Base-by-base conservation (phyloP, 2,888 invertebrate genomes). In the Adineta ricciae region DNA sequence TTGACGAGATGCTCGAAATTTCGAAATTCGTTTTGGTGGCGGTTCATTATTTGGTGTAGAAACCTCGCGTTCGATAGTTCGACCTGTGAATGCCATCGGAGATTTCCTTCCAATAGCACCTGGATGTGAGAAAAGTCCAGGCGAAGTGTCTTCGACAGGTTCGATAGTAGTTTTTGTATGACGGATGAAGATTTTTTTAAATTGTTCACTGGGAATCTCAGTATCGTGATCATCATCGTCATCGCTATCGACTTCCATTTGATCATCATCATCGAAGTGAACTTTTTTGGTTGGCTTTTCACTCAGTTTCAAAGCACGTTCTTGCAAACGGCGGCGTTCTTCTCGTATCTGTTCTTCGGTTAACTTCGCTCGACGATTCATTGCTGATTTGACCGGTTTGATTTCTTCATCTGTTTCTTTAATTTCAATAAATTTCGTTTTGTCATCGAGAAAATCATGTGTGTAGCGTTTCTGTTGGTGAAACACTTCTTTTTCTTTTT, bases 311-410 rank as follows among this genome's bases (percentile, higher is more conserved):
- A 84, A 38, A 7, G 84, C 85, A 73, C 83, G 83, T 52, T 85
- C 73, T 84, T 85, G 85, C 38, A 84, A 54, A 36, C 41, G 78
- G 7, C 52, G 50, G 21, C 85, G 27, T 56, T 83, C 24, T 49
- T 85, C 84, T 32, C 50, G 50, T 36, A 83, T 85, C 84, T 85
- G 38, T 41, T 78, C 85, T n/a, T 85, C 84, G 46, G 83, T 73
- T 24, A 85, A 46, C 11, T 73, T 41, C 24, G 24, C 36, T 38
- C 83, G 83, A 0, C 83, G 52, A 78, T 41, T 38, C 7, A 16
- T 19, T 16, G 83, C 5, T 83, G 38, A n/a, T 82, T 52, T 83
- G 32, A 78, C 46, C 16, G 19, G 19, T n/a, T 50, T 64, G 19
- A 21, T 1, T 0, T 85, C 78, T n/a, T 84, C 78, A 46, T 54